Evolutionary conservation across 2,797 vertebrate genomes (phyloP), one percentile per base, ranked within the genome.

Genomic region (Cyprinella venusta): DNA sequence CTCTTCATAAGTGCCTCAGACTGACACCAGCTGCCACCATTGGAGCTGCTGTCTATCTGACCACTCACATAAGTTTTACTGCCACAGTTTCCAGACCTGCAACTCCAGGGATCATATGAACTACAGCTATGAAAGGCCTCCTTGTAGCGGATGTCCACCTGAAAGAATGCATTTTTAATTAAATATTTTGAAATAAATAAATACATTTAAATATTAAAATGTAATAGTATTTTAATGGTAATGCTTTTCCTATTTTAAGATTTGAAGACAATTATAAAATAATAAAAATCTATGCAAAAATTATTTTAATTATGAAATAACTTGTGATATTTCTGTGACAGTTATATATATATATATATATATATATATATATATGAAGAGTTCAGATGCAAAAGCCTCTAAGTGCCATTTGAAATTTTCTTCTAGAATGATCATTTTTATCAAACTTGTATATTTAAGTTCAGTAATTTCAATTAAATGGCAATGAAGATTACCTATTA

Each of bases 141-240:
- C 64, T 91, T 90, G 1, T 86, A 89, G 9, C 80, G 83, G 38
- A 90, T n/a, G 0, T 77, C 75, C 79, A 92, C 89, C 92, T 93
- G 84, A 1, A 16, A 74, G 15, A 6, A 71, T 4, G 75, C 40
- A 84, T 21, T 8, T 63, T n/a, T n/a, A n/a, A n/a, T n/a, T n/a
- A n/a, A n/a, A n/a, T n/a, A n/a, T n/a, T n/a, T n/a, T n/a, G n/a
- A n/a, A n/a, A n/a, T n/a, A n/a, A n/a, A n/a, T n/a, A n/a, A n/a
- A n/a, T n/a, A n/a, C n/a, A n/a, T n/a, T n/a, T n/a, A n/a, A n/a
- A n/a, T n/a, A n/a, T n/a, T n/a, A 21, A 21, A 21, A 50, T 42
- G 0, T 42, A 42, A 12, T 18, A 18, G 18, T 52, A 52, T 52
- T 56, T 56, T 59, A 59, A 59, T 24, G 54, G 3, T 24, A 59